Percentiles rank a stretch among this genome's conserved stretches.
Evolutionary conservation across 2,113 vertebrate species (phyloP).

Genomic region (Catharus fuscescens): DNA sequence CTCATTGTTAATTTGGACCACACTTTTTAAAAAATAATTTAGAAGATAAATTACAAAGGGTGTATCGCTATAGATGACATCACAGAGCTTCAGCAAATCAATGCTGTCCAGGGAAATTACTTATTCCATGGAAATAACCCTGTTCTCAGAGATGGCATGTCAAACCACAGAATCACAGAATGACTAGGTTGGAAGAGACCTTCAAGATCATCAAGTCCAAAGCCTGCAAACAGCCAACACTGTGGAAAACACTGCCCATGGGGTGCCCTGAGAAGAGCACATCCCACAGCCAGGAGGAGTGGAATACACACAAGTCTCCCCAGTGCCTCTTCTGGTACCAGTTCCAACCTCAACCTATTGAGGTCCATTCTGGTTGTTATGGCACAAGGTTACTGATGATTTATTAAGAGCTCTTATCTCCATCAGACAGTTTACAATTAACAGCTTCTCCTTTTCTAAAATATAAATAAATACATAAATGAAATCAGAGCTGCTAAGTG

Average conservation of each 20-base stretch:
- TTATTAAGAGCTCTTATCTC: slow-evolving; percentile 67
- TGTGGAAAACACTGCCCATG: not conserved
- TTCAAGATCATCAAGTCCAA: not conserved
- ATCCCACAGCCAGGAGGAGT: not conserved
- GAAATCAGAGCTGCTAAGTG: slow-evolving; percentile 56
- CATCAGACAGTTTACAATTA: slow-evolving; percentile 61
- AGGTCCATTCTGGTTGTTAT: not conserved
- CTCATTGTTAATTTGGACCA: not conserved
- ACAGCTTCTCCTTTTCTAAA: slow-evolving; percentile 63
- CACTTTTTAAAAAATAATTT: not conserved
- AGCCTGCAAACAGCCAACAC: not conserved
- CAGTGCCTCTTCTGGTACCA: not conserved
- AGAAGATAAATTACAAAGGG: not conserved
- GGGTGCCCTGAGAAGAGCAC: not conserved
- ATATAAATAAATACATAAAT: slow-evolving; percentile 62
- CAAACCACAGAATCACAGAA: not conserved
- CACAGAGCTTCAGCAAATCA: not conserved
- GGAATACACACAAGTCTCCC: accelerated
- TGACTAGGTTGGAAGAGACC: too few species aligned
- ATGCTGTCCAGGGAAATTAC: not conserved
- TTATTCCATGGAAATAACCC: not conserved
- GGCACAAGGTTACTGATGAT: slow-evolving; percentile 34
- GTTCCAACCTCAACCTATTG: not conserved
- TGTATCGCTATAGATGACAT: not conserved
- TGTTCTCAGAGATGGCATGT: not conserved